phyloP scores from a whole-genome alignment of 2,888 invertebrate genomes.

The Phaonia tiefii region DNA sequence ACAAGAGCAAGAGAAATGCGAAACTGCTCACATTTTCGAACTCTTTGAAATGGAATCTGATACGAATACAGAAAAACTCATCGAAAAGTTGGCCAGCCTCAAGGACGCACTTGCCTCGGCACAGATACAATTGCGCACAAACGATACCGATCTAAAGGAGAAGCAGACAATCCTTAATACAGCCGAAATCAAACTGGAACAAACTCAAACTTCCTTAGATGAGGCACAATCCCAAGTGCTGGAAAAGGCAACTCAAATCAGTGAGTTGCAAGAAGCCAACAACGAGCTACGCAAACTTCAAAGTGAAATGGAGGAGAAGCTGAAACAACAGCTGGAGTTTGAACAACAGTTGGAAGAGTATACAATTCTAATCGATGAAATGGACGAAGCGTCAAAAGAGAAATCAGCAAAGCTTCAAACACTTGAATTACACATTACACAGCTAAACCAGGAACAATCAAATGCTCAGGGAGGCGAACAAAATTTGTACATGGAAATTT shows the following conservation, averaged over 20 bases:
- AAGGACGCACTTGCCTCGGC: conserved; percentile 72
- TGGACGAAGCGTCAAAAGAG: conserved; percentile 71
- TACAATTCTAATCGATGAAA: conserved; percentile 74
- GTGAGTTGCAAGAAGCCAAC: conserved; percentile 70
- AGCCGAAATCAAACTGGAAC: conserved; percentile 45
- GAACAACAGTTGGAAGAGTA: conserved; percentile 72
- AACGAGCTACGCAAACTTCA: conserved; percentile 65
- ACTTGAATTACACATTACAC: conserved; percentile 67
- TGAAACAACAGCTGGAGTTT: conserved; percentile 68
- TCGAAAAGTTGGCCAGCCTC: conserved; percentile 72
- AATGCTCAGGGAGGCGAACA: conserved; percentile 68
- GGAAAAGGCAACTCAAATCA: conserved; percentile 68
- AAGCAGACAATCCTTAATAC: conserved; percentile 42
- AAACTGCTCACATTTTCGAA: conserved; percentile 76
- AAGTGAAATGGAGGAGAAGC: conserved; percentile 63
- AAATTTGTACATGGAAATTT: conserved; percentile 65
- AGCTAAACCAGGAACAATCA: conserved; percentile 68
- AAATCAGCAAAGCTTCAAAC: conserved; percentile 68
- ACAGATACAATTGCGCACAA: conserved; percentile 68
- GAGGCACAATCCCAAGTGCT: conserved; percentile 62
- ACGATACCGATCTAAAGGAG: conserved; percentile 56
- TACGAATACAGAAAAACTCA: conserved; percentile 72
- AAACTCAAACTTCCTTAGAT: conserved; percentile 58
- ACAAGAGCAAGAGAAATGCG: conserved; percentile 75
- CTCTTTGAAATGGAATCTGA: conserved; percentile 77